Evolutionary conservation across 2,888 invertebrate genomes (phyloP), one percentile per base, ranked within the genome.

Genomic region (Sycophila texana): DNA sequence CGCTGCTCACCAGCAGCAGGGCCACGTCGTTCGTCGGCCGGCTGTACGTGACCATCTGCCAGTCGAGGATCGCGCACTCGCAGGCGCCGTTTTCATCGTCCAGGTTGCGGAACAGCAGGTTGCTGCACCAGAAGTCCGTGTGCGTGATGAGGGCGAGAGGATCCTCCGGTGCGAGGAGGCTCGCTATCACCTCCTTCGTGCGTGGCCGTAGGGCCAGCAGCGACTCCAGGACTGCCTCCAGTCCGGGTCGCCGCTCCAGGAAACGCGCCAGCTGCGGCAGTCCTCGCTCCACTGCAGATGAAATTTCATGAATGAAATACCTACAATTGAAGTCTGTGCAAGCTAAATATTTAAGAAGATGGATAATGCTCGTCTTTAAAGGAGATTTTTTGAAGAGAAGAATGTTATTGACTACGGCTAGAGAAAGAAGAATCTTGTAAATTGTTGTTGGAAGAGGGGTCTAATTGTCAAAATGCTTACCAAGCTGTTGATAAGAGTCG

Each of bases 101-200:
- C 84, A 79, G 84, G 18, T 88, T 88, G 76, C 92, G 91, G 86
- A 96, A 95, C 81, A 95, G 91, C 18, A 96, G 91, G 90, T 96
- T 96, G 84, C 95, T 95, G 88, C 95, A 95, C 96, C 96, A 96
- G 89, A 96, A 96, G 88, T 96, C 96, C 0, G 95, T 96, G 89
- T 96, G 96, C 0, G 95, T 96, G 80, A 96, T 94, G 7, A 95
- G 92, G 0, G 95, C 95, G 85, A 94, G 90, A 0, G 96, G 95
- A 86, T 95, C 95, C 68, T 94, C 92, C 0, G 96, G 95, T 65
- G 94, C 92, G 49, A 96, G 90, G 10, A 96, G 91, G 2, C 94
- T 93, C 22, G 95, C 94, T 30, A 96, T 94, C 65, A 95, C 92
- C 20, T 94, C 93, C 85, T 95, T 95, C 14, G 95, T 95, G 79